Conservation (phyloP, 2,113 vertebrate genomes). For the Tinamus guttatus region DNA sequence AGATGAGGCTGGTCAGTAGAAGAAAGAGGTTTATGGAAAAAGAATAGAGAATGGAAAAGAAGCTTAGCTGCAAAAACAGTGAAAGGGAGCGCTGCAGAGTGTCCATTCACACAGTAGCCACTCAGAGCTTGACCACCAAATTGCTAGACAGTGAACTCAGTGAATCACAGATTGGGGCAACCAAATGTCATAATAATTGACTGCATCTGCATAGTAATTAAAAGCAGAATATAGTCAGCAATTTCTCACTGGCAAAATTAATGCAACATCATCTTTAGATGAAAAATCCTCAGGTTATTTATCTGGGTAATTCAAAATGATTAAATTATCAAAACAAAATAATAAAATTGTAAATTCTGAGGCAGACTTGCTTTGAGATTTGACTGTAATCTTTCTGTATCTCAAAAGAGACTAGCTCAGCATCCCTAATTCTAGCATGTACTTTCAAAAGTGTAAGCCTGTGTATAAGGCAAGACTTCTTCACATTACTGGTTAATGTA, state of each 20-base stretch:
- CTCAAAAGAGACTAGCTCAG: neutral
- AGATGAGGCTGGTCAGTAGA: neutral
- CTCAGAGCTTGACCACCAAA: constrained; percentile 52
- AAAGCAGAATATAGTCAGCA: neutral
- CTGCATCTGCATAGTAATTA: constrained; percentile 24
- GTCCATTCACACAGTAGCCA: constrained; percentile 14
- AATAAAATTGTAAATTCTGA: neutral
- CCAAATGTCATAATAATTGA: constrained; percentile 50
- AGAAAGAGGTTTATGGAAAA: neutral
- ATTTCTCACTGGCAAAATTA: neutral
- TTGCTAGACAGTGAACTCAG: constrained; percentile 63
- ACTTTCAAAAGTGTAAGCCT: neutral
- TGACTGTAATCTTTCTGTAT: accelerated
- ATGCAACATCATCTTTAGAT: neutral
- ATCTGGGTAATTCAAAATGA: neutral
- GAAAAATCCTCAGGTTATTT: neutral
- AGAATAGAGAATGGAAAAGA: neutral
- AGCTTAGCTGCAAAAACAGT: constrained; percentile 8
- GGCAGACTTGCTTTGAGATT: neutral
- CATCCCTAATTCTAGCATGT: neutral
- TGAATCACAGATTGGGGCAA: constrained; percentile 47
- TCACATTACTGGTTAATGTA: neutral
- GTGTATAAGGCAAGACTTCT: neutral
- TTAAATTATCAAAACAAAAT: neutral
- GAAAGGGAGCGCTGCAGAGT: neutral